Evolutionary conservation across 2,797 vertebrate species (phyloP).

Genomic region (Melopsittacus undulatus): DNA sequence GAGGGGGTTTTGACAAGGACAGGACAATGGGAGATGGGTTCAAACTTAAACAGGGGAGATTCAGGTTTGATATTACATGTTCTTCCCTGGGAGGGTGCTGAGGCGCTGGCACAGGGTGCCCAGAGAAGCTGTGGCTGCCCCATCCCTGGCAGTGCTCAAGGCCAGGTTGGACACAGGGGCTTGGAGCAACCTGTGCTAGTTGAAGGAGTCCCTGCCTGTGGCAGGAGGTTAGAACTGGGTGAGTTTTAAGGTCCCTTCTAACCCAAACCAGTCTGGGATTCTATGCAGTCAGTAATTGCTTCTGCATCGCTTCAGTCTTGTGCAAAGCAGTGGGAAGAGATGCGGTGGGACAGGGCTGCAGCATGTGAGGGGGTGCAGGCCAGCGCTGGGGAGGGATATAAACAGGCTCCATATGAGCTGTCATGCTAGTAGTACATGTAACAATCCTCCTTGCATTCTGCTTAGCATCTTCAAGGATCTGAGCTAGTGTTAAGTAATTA

Average conservation of each 20-base stretch:
- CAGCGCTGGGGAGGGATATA: not conserved
- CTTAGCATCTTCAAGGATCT: not conserved
- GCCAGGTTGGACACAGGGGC: not conserved
- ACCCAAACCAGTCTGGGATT: not conserved
- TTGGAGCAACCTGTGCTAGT: not conserved
- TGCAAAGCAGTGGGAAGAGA: not conserved
- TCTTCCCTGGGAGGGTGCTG: not conserved
- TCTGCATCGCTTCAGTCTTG: not conserved
- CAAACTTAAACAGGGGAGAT: not conserved
- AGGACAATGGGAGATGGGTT: not conserved
- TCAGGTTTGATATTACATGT: not conserved
- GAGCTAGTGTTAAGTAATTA: not conserved
- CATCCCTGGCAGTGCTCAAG: not conserved
- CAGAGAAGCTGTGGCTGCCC: not conserved
- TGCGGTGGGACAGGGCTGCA: not conserved
- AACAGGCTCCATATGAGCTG: not conserved
- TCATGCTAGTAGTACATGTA: too few species aligned
- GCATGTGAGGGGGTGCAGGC: accelerated
- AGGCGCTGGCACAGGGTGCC: not conserved
- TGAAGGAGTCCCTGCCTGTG: not conserved
- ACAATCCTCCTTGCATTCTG: not conserved
- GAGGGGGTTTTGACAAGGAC: not conserved
- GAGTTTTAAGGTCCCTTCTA: not conserved
- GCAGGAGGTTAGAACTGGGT: not conserved
- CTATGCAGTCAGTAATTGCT: not conserved